Base-by-base conservation (phyloP, 2,888 invertebrate species). In the Drosophila monieri region DNA sequence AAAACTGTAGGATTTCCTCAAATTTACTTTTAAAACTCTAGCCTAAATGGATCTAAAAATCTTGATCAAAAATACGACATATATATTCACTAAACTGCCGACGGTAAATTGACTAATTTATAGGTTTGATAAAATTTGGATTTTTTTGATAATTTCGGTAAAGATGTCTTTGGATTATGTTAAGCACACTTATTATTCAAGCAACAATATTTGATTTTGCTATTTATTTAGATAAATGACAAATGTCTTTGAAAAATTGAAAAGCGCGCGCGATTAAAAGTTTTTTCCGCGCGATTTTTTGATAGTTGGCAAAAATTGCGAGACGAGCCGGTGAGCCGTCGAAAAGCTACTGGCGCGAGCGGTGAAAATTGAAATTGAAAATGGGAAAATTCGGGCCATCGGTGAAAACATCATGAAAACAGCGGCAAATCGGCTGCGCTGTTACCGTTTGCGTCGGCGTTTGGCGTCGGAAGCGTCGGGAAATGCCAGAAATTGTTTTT, bases 301-400 rank as follows among this genome's bases (percentile, higher is more conserved):
- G 48, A 73, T 54, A 27, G 43, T 60, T 48, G 30, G 56, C 54
- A 78, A 84, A 84, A 86, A 69, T 76, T 76, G 80, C 89, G 89
- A 88, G 90, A 89, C 90, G 88, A 89, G 89, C 88, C 75, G 89
- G 53, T 83, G 88, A 90, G 89, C 90, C 90, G 90, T 80, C 89
- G 77, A 88, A 83, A 77, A 81, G 86, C 87, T 88, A 90, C 89
- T 90, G 89, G 85, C 79, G 57, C 77, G 78, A 81, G 84, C 90
- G 86, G 89, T 85, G 87, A 79, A 89, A 90, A 89, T 80, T 88
- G 87, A 79, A 80, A 84, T 69, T 73, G n/a, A 49, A 21, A 32
- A 49, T 67, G 69, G 80, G 47, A 52, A 64, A 54, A 51, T 21
- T 43, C 43, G 43, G 43, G 43, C 43, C 32, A 52, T 32, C 41